Evolutionary conservation across 2,888 invertebrate species (phyloP).

Genomic region (Podabrus alpinus): DNA sequence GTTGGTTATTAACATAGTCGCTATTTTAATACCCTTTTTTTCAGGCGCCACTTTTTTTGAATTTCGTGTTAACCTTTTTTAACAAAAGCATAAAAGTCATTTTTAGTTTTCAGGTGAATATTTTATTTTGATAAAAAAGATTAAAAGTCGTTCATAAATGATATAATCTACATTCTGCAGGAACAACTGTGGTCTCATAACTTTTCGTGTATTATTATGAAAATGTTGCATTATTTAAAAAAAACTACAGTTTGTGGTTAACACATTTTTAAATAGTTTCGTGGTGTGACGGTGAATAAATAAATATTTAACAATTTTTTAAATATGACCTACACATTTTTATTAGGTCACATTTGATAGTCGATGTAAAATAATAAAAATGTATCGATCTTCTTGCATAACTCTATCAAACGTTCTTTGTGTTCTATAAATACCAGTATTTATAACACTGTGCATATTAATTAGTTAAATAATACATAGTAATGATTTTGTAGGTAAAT

Average conservation of each 20-base stretch:
- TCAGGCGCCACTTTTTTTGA: neutral
- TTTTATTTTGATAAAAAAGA: too few relatives aligned
- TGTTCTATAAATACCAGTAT: neutral
- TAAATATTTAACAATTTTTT: neutral
- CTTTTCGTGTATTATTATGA: neutral
- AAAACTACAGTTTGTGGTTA: neutral
- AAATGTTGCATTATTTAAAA: neutral
- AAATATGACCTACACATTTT: neutral
- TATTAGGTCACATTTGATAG: neutral
- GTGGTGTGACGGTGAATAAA: neutral
- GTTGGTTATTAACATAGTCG: neutral
- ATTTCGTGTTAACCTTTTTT: neutral
- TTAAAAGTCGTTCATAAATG: too few relatives aligned
- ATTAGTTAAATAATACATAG: neutral
- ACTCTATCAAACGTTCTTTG: neutral
- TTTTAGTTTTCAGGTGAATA: too few relatives aligned
- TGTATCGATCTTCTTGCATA: neutral
- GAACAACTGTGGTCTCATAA: neutral
- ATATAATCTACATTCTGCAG: too few relatives aligned
- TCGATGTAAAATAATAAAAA: neutral
- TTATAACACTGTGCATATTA: neutral
- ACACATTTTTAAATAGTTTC: neutral
- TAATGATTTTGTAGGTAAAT: neutral
- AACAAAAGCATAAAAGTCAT: too few relatives aligned
- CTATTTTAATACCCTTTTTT: neutral